Evolutionary conservation across 2,113 vertebrate species (phyloP).

Genomic region (Ictalurus punctatus): DNA sequence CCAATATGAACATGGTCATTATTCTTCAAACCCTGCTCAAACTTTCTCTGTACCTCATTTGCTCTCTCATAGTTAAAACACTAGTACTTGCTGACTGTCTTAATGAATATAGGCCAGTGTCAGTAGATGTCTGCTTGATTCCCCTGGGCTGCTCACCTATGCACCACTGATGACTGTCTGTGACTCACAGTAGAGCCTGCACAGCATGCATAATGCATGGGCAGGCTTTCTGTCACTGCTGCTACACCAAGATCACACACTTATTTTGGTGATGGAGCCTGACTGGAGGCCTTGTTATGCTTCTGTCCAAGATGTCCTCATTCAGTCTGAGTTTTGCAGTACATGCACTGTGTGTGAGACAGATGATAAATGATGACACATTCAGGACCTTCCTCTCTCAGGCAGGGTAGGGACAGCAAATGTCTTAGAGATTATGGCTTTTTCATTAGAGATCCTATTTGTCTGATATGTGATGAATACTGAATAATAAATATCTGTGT

Average conservation of each 20-base stretch:
- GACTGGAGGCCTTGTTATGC: constrained; percentile 57
- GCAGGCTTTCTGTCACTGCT: constrained; percentile 62
- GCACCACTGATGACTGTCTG: constrained; percentile 57
- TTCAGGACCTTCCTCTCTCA: too few species aligned
- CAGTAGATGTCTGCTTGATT: constrained; percentile 25
- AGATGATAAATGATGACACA: constrained; percentile 58
- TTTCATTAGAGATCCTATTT: too few species aligned
- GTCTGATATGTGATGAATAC: too few species aligned
- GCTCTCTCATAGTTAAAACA: constrained; percentile 48
- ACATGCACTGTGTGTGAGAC: constrained; percentile 64
- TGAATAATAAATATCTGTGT: too few species aligned
- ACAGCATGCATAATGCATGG: constrained; percentile 74
- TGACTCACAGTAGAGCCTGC: constrained; percentile 58
- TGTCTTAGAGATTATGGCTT: too few species aligned
- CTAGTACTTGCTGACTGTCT: constrained; percentile 68
- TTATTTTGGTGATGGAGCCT: constrained; percentile 61
- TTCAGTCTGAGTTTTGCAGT: constrained; percentile 49
- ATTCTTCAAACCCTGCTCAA: too few species aligned
- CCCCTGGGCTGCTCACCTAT: constrained; percentile 46
- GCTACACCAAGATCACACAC: constrained; percentile 70
- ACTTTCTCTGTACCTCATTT: constrained; percentile 16
- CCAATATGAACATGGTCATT: too few species aligned
- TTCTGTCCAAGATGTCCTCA: constrained; percentile 39
- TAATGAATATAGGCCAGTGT: constrained; percentile 61
- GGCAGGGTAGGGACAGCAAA: too few species aligned